These are phyloP conservation scores for Hippolais icterina DNA, from an alignment of 2,113 vertebrate species.

Conservation along the genomic window DNA sequence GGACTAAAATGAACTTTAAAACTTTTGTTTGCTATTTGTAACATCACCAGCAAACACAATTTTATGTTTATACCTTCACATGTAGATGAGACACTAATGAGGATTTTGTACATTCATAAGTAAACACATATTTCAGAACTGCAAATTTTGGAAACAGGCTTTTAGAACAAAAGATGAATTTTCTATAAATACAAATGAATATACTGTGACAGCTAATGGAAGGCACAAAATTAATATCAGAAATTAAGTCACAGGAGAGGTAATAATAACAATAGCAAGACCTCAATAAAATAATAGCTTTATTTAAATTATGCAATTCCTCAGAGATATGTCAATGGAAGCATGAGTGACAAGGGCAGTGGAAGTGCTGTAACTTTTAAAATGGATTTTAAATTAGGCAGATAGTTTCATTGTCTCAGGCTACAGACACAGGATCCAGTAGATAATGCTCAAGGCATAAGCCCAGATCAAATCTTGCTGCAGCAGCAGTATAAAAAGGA, in stretches of 20 bases:
- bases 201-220: background rate
- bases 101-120: background rate
- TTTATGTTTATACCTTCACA: background rate
- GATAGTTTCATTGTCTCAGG: background rate
- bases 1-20: background rate
- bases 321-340: background rate
- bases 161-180: background rate
- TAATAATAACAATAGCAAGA: background rate
- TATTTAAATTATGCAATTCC: background rate
- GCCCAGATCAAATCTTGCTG: conserved; percentile 48
- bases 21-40: background rate
- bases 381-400: conserved; percentile 27
- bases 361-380: background rate
- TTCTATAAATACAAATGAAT: background rate
- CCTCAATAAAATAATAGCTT: background rate
- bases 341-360: background rate
- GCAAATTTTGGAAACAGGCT: background rate
- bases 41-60: background rate
- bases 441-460: background rate
- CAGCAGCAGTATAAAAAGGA: background rate
- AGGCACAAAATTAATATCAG: background rate
- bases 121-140: background rate
- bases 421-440: conserved; percentile 15
- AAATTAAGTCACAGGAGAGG: background rate
- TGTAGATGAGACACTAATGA: background rate